Base-by-base conservation (phyloP, 2,888 invertebrate genomes). In the Oxystoma pomonae region DNA sequence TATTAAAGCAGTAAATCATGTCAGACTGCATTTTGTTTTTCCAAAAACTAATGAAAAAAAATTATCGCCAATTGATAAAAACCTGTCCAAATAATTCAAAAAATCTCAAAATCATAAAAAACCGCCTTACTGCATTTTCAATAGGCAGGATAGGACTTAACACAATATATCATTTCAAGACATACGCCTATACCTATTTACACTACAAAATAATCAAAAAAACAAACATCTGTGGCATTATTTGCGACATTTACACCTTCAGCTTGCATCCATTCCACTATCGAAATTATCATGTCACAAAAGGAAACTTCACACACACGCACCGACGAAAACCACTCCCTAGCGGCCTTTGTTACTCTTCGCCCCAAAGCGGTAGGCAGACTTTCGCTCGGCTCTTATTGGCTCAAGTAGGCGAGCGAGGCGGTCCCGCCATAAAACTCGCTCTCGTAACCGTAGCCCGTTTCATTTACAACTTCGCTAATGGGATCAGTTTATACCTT, bases 321-420 rank as follows among this genome's bases (percentile, higher is more conserved):
- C 5, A 12, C 3, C 35, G 35, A 35, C 3, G 3, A 3, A 35
- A 35, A 35, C 35, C 35, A 35, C 35, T 35, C 35, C 35, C 35
- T 7, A 12, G 35, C 35, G 5, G 3, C 12, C 35, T 35, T 35
- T 35, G 35, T 65, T 61, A 65, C 64, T 62, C 62, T 57, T 65
- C 16, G 16, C 50, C 55, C 59, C 64, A 66, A 66, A 63, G 58
- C 60, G 35, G 50, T 52, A 61, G 63, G 60, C 64, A 67, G 65
- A 63, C 67, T 68, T 68, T 66, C 65, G 68, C 63, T 65, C 58
- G 65, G 21, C 59, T 63, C 62, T 62, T 35, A 35, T 35, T 35
- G 35, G 35, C 35, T 35, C 35, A 35, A 7, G 35, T 35, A 35
- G 35, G 3, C 5, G 3, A 7, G 35, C 12, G 35, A 35, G 35